A percentile compares a stretch with the other conserved stretches of the same genome.
phyloP scores from a whole-genome alignment of 2,888 invertebrate genomes.

The Apantesis nais region DNA sequence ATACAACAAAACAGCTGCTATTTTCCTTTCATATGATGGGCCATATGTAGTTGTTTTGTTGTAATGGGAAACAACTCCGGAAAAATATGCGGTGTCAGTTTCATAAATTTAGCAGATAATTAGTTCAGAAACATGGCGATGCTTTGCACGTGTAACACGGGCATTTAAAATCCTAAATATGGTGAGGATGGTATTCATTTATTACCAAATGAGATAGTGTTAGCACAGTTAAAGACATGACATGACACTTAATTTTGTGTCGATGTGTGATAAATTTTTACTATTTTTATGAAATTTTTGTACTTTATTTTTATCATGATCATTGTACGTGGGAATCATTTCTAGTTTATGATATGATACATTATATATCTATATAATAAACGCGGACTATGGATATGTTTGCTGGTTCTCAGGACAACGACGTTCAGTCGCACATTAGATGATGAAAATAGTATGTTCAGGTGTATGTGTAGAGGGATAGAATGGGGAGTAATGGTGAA shows the following conservation, averaged over 20 bases:
- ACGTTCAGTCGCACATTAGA: background rate
- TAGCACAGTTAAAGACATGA: slow-evolving; percentile 33
- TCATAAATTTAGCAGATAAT: slow-evolving; percentile 23
- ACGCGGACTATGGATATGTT: background rate
- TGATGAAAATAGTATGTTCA: background rate
- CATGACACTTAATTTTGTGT: too few species aligned
- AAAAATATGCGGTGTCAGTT: slow-evolving; percentile 36
- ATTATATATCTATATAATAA: background rate
- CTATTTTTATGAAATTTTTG: background rate
- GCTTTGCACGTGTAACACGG: slow-evolving; percentile 19
- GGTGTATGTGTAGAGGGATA: background rate
- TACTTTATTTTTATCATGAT: background rate
- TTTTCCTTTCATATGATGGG: background rate
- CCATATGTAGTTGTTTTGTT: slow-evolving; percentile 27
- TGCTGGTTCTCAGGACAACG: background rate
- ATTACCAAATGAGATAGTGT: slow-evolving; percentile 27
- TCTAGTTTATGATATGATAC: background rate
- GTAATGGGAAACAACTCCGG: slow-evolving; percentile 28
- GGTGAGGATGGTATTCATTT: slow-evolving; percentile 22
- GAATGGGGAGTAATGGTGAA: background rate
- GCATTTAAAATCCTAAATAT: slow-evolving; percentile 8
- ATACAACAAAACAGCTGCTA: slow-evolving; percentile 32
- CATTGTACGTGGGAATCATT: background rate
- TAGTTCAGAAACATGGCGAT: slow-evolving; percentile 25
- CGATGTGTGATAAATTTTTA: background rate